Base-by-base conservation (phyloP, 2,113 vertebrate genomes). In the Irena cyanogastra region DNA sequence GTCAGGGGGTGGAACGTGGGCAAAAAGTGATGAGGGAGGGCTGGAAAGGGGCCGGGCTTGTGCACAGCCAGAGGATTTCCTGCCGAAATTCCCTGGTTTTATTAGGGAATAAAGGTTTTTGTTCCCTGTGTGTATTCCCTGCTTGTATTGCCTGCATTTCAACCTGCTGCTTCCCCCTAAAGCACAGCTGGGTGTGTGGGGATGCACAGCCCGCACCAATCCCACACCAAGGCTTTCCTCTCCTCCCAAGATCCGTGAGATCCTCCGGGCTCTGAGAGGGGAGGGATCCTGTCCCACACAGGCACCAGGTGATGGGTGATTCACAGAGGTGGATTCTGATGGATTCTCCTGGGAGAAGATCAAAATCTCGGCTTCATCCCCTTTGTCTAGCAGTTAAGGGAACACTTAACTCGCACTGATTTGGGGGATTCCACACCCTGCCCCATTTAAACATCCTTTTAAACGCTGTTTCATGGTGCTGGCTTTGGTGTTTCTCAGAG, bases 61-160 rank as follows among this genome's bases (percentile, higher is more conserved):
- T 26, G 76, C 49, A 37, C 70, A 3, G 16, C n/a, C 78, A 85
- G 90, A 88, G 92, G 82, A 83, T 95, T 94, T 92, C 82, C 92
- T 91, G 85, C 57, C 5, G 2, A 15, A 30, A 18, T 53, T 64
- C 30, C 47, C 47, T 13, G 47, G 23, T 4, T 61, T 45, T 39
- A 31, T 70, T n/a, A n/a, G n/a, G n/a, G n/a, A n/a, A n/a, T n/a
- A n/a, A n/a, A n/a, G n/a, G n/a, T n/a, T 44, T 56, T 33, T 12
- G 19, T 54, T 9, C 31, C 54, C 33, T n/a, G 3, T 23, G 4
- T n/a, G 10, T 35, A 24, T 35, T 24, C n/a, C 22, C 56, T 35
- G 23, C 11, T 24, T 59, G 15, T 33, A 10, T 37, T 59, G 19
- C 53, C 71, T 41, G 23, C 18, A n/a, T 64, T 28, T n/a, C 20